Conservation (phyloP, 2,888 invertebrate genomes). For the Hydraecia micacea region DNA sequence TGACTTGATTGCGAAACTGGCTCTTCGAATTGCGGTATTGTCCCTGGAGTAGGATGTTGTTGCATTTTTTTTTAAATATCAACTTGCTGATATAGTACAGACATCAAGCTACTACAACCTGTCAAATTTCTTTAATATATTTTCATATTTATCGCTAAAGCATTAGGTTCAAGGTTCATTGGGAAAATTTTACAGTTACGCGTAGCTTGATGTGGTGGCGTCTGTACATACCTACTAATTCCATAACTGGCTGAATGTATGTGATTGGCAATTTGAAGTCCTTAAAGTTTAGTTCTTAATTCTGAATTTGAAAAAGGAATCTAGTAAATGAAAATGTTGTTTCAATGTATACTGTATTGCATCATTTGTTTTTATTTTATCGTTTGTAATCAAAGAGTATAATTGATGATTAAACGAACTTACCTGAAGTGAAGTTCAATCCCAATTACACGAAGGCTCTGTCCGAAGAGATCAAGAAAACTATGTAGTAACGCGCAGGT, state of each 20-base stretch:
- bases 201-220: too few species aligned
- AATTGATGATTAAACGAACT: too few species aligned
- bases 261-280: neutral
- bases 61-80: neutral
- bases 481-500: too few species aligned
- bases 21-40: neutral
- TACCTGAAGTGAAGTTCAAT: too few species aligned
- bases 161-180: too few species aligned
- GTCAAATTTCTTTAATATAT: too few species aligned
- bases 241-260: conserved; percentile 3
- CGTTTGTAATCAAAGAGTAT: neutral
- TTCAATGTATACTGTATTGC: neutral
- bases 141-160: too few species aligned
- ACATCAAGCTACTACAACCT: too few species aligned
- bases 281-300: neutral
- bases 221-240: conserved; percentile 2
- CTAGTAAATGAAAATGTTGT: neutral
- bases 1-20: neutral
- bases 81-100: too few species aligned
- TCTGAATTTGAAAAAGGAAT: conserved; percentile 15
- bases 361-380: neutral
- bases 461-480: too few species aligned
- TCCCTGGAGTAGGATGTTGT: neutral
- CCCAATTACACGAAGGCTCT: too few species aligned
- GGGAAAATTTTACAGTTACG: too few species aligned